phyloP scores from a whole-genome alignment of 1,140 invertebrate genomes.

The Neodiprion lecontei region DNA sequence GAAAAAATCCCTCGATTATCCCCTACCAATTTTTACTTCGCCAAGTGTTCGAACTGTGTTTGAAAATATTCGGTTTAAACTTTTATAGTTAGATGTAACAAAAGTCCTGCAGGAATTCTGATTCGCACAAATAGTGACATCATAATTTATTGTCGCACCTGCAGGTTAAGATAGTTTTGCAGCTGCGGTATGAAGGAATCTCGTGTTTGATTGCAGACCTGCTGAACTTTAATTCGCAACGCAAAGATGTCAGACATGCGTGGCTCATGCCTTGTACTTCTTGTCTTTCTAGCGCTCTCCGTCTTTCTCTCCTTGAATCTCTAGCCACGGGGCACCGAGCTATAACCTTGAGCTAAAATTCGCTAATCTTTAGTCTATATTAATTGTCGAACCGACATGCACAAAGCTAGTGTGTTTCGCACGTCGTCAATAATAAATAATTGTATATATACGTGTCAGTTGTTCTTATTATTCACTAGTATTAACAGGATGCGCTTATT shows the following conservation, averaged over 20 bases:
- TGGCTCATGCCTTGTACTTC: background rate
- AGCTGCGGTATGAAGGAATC: background rate
- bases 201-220: background rate
- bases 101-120: too few relatives aligned
- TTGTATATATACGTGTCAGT: too few relatives aligned
- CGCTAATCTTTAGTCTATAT: background rate
- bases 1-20: background rate
- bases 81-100: too few relatives aligned
- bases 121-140: too few relatives aligned
- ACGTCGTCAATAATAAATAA: too few relatives aligned
- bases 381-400: background rate
- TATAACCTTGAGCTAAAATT: background rate
- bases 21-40: background rate
- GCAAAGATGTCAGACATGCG: background rate
- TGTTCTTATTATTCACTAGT: too few relatives aligned
- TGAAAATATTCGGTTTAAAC: too few relatives aligned
- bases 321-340: background rate
- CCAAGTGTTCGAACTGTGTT: too few relatives aligned
- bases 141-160: too few relatives aligned
- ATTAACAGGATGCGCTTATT: too few relatives aligned
- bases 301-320: constrained; percentile 1
- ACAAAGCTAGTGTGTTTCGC: too few relatives aligned
- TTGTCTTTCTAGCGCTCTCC: background rate
- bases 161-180: too few relatives aligned
- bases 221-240: background rate